phyloP scores from a whole-genome alignment of 2,888 invertebrate species.

The Diadromus collaris region DNA sequence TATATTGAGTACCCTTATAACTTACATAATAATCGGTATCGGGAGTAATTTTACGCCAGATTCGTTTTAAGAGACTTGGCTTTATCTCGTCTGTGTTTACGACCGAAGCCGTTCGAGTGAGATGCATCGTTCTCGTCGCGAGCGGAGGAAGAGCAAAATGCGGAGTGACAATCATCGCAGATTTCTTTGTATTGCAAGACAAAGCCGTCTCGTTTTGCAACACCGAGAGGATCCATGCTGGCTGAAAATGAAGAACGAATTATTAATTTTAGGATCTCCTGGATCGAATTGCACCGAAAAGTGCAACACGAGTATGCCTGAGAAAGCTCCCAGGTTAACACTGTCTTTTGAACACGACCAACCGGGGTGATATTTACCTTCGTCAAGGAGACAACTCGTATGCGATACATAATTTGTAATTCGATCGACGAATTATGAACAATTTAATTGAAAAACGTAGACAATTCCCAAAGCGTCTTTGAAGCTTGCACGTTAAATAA shows the following conservation, averaged over 20 bases:
- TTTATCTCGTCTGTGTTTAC: neutral
- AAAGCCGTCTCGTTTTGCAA: neutral
- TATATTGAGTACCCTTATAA: neutral
- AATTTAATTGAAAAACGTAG: neutral
- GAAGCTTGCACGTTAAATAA: conserved; percentile 1
- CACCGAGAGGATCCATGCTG: conserved; percentile 16
- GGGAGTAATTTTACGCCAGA: conserved; percentile 14
- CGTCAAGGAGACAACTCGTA: conserved; percentile 35
- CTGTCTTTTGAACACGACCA: neutral
- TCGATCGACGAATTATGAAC: neutral
- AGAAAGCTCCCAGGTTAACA: conserved; percentile 14
- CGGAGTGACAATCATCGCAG: conserved; percentile 6
- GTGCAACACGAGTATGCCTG: neutral
- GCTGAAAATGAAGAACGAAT: conserved; percentile 25
- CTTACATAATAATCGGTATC: conserved; percentile 41
- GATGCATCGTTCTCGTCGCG: conserved; percentile 13
- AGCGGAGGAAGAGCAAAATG: conserved; percentile 7
- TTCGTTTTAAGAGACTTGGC: conserved; percentile 18
- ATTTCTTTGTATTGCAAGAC: conserved; percentile 8
- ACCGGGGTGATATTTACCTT: conserved; percentile 41
- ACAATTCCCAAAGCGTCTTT: neutral
- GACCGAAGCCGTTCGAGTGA: neutral
- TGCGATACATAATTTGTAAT: conserved; percentile 44
- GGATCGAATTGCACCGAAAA: neutral
- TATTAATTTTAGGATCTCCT: neutral